Evolutionary conservation across 2,888 invertebrate species (phyloP), one percentile per base, ranked within the genome.

Genomic region (Tenthredo mesomela): DNA sequence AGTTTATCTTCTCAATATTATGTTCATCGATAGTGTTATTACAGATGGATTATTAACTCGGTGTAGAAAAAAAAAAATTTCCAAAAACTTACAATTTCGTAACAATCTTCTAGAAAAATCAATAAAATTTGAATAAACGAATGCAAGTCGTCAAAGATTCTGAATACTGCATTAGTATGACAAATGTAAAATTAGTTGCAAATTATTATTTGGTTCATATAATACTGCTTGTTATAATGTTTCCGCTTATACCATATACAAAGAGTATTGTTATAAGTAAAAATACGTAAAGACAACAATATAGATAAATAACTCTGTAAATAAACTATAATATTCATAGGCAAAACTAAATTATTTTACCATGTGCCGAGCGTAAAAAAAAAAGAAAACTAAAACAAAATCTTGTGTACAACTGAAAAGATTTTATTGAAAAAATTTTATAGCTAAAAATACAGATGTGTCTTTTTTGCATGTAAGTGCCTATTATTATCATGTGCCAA

Each of bases 391-490:
- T 90, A 90, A 92, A 92, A 67, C 82, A 82, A 82, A 82, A 82
- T 67, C 70, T 47, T 87, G 90, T 91, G 89, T 92, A 89, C 90
- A 92, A 92, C 91, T 92, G 90, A 92, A 92, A 92, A 92, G 91
- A 90, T 92, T 92, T 92, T 92, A 92, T 92, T 92, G 90, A 91
- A 91, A 91, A 90, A 89, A 88, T 90, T 91, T 89, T 92, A 91
- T 92, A 89, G 90, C 90, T 92, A 91, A 90, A 91, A 90, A 91
- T 92, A 92, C 92, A 92, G 88, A 89, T 91, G 89, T 90, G 88
- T 91, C 61, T 61, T 18, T 82, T 82, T 82, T 80, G 80, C 67
- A 82, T 67, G 82, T 82, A 82, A 82, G 82, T 82, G 82, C 82
- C 65, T 82, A 82, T 82, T 82, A 67, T 82, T 29, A 67, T 82